Evolutionary conservation across 1,140 invertebrate species (phyloP), one percentile per base, ranked within the genome.

Genomic region (Achroia grisella): DNA sequence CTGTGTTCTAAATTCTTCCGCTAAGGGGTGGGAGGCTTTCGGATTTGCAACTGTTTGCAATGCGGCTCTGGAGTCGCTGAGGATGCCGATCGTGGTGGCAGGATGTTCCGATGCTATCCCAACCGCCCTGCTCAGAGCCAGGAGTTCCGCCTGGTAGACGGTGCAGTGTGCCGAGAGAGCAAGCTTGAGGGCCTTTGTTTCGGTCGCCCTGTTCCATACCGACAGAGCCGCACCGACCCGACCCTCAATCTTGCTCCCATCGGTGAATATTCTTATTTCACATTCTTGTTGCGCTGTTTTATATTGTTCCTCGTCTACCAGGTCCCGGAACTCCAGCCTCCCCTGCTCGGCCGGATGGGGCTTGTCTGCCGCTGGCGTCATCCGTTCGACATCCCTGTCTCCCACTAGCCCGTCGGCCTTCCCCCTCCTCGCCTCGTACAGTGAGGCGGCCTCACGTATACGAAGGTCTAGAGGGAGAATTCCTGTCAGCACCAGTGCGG

Each of bases 41-140:
- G 23, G 8, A 28, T 48, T 35, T 6, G 5, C 33, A 9, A 61
- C 10, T 0, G 50, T 41, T 11, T 52, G 42, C 0, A 59, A 50
- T 2, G 56, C 52, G 9, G 56, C 43, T 31, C 28, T 55, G 0
- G 60, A 58, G 40, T 62, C 52, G 39, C 55, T 53, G 12, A 28
- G 39, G 9, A 62, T 44, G 1, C 35, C 48, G 23, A 51, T 44
- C 8, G 11, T 43, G 1, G 10, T n/a, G 1, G 13, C 29, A 23
- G 17, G 17, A 23, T 23, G n/a, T 23, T 23, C 17, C 6, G 6
- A 23, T 3, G 17, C 17, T 23, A 23, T 6, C 17, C 17, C 12
- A 3, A 31, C 17, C 1, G 54, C 49, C 8, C 30, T 11, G 10
- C 15, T 17, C 10, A 56, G 31, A 1, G 54, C 54, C 5, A 56